Percentiles rank a stretch among this genome's conserved stretches.
phyloP scores from a whole-genome alignment of 2,113 vertebrate genomes.

The Lathamus discolor region DNA sequence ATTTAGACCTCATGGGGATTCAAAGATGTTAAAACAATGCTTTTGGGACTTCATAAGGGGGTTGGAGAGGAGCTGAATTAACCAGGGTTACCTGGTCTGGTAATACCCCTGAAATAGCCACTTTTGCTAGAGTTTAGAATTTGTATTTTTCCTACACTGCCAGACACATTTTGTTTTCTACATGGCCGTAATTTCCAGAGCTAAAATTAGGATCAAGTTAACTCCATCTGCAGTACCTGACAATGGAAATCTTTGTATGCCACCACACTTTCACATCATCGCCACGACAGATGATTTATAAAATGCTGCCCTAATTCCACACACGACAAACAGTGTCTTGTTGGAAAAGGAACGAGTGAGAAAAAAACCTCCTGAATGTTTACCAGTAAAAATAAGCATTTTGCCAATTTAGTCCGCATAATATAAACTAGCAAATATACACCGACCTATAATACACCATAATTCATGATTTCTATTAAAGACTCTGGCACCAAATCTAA shows the following conservation, averaged over 20 bases:
- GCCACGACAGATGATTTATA: constrained; percentile 25
- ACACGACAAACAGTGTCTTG: constrained; percentile 63
- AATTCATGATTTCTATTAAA: constrained; percentile 82
- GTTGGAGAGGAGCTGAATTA: background rate
- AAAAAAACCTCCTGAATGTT: constrained; percentile 65
- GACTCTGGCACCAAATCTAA: constrained; percentile 82
- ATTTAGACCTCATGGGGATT: background rate
- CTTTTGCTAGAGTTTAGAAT: background rate
- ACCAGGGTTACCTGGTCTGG: background rate
- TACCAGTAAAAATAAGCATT: constrained; percentile 76
- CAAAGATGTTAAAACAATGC: background rate
- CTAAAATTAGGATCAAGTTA: constrained; percentile 49
- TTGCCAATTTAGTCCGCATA: constrained; percentile 71
- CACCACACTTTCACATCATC: constrained; percentile 45
- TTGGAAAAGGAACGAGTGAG: constrained; percentile 12
- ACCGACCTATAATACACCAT: constrained; percentile 68
- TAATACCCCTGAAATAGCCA: background rate
- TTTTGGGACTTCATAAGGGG: background rate
- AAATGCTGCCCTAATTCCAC: constrained; percentile 44
- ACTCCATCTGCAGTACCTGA: constrained; percentile 40
- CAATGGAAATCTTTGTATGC: constrained; percentile 65
- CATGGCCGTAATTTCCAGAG: constrained; percentile 16
- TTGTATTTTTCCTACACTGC: constrained; percentile 49
- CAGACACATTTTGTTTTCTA: constrained; percentile 33
- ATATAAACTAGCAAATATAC: constrained; percentile 72